Evolutionary conservation across 1,140 invertebrate species (phyloP).

Genomic region (Papilio aristodemus): DNA sequence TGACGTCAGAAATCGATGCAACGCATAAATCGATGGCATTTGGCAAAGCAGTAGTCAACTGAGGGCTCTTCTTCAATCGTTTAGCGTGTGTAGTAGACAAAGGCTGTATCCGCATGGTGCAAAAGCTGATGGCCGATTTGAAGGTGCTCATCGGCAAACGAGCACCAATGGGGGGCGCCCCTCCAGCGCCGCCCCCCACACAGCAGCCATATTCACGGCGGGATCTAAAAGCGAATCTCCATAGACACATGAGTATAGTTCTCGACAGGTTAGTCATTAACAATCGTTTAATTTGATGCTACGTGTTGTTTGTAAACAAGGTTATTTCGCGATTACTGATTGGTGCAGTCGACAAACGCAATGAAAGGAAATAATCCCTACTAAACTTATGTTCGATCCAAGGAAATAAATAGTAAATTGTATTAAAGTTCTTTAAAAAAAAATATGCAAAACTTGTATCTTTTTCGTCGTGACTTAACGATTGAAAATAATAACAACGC

Average conservation of each 20-base stretch:
- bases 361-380: no score
- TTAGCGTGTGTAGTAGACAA: slow-evolving; percentile 51
- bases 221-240: slow-evolving; percentile 75
- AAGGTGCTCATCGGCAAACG: slow-evolving; percentile 77
- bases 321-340: not conserved
- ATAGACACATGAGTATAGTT: slow-evolving; percentile 79
- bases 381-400: no score
- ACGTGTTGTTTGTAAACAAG: slow-evolving; percentile 9
- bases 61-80: slow-evolving; percentile 63
- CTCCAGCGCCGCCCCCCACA: slow-evolving; percentile 44
- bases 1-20: slow-evolving; percentile 67
- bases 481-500: no score
- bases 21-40: slow-evolving; percentile 67
- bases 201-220: slow-evolving; percentile 70
- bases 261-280: slow-evolving; percentile 73
- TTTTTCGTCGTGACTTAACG: no score
- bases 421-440: no score
- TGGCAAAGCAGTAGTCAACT: slow-evolving; percentile 65
- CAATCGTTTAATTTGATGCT: slow-evolving; percentile 12
- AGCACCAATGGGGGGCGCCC: slow-evolving; percentile 56
- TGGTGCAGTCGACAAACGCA: no score
- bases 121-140: slow-evolving; percentile 76
- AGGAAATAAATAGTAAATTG: no score
- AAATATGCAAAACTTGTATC: no score
- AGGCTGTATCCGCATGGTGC: slow-evolving; percentile 75